phyloP scores from a whole-genome alignment of 2,888 invertebrate genomes.

The Lepeophtheirus nordmannii region DNA sequence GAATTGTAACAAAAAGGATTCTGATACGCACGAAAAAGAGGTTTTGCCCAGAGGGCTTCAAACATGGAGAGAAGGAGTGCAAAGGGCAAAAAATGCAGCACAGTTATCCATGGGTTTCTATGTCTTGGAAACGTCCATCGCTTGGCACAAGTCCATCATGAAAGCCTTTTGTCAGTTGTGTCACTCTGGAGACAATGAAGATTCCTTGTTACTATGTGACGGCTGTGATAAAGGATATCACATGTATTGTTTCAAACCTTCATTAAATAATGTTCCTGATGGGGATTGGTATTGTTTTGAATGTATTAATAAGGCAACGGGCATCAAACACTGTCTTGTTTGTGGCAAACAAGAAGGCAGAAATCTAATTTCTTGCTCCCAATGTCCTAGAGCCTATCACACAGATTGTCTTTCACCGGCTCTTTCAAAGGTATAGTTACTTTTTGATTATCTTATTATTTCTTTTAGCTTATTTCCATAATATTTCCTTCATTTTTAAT shows the following conservation, averaged over 20 bases:
- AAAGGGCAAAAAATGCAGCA: slow-evolving; percentile 65
- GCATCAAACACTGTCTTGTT: slow-evolving; percentile 80
- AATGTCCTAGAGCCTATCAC: slow-evolving; percentile 80
- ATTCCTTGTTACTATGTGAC: slow-evolving; percentile 82
- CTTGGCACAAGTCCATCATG: slow-evolving; percentile 99
- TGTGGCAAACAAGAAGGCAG: slow-evolving; percentile 59
- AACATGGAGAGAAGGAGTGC: slow-evolving; percentile 73
- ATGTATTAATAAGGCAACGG: slow-evolving; percentile 58
- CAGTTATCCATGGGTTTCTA: slow-evolving; percentile 78
- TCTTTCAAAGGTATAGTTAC: slow-evolving; percentile 46
- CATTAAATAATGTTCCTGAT: slow-evolving; percentile 88
- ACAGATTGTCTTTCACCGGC: slow-evolving; percentile 83
- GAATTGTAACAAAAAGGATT: slow-evolving; percentile 29
- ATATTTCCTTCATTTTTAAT: neutral
- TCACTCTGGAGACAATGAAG: slow-evolving; percentile 86
- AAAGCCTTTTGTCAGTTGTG: slow-evolving; percentile 99
- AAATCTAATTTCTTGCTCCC: slow-evolving; percentile 66
- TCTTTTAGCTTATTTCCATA: neutral
- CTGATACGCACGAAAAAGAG: neutral
- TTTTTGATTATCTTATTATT: slow-evolving; percentile 1
- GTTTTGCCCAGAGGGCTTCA: slow-evolving; percentile 49
- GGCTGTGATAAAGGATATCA: slow-evolving; percentile 97
- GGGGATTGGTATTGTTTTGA: slow-evolving; percentile 62
- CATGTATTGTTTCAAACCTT: slow-evolving; percentile 94
- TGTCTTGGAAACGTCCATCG: slow-evolving; percentile 75